phyloP scores from a whole-genome alignment of 2,797 vertebrate genomes.

The Threskiornis aethiopicus region DNA sequence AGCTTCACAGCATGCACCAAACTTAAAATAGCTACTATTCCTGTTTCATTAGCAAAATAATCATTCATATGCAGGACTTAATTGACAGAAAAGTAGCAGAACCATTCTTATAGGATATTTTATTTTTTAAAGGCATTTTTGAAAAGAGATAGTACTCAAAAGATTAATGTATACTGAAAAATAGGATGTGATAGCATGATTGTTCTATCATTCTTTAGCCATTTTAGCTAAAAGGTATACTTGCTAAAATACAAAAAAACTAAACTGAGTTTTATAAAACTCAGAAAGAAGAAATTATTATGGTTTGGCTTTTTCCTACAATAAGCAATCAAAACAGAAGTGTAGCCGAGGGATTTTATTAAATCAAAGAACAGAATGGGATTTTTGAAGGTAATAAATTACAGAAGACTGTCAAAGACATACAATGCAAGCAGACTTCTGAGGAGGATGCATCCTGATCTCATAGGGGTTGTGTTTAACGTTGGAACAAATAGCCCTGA shows the following conservation, averaged over 20 bases:
- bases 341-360: neutral
- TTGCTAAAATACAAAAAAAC: neutral
- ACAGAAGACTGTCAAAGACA: neutral
- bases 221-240: neutral
- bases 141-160: neutral
- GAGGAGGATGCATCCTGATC: neutral
- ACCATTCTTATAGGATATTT: neutral
- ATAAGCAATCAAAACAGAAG: neutral
- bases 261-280: neutral
- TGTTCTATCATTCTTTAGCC: neutral
- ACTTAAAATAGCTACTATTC: conserved; percentile 26
- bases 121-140: neutral
- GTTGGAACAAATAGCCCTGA: neutral
- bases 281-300: neutral
- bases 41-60: conserved; percentile 19
- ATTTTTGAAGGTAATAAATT: neutral
- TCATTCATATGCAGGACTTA: neutral
- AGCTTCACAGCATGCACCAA: neutral
- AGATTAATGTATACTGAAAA: neutral
- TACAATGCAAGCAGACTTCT: neutral
- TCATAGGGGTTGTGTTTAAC: neutral
- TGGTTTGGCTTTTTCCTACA: neutral
- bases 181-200: neutral
- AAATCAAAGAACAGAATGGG: neutral
- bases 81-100: neutral